Conservation (phyloP, 2,888 invertebrate genomes). For the Oeneis ivallda region DNA sequence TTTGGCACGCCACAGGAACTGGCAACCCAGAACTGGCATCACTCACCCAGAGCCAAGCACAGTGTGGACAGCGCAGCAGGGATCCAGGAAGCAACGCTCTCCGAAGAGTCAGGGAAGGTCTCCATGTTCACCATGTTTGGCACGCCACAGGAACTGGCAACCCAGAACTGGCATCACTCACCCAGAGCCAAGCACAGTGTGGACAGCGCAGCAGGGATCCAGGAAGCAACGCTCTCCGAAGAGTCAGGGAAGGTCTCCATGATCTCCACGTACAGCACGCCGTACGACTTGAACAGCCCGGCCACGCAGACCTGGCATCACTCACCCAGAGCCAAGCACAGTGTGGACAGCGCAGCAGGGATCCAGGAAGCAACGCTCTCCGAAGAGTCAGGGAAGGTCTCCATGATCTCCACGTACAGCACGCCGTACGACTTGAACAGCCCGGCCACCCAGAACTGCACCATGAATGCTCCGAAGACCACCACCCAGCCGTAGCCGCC, state of each 20-base stretch:
- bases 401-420: constrained; percentile 90
- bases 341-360: constrained; percentile 88
- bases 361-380: constrained; percentile 90
- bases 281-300: constrained; percentile 90
- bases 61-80: constrained; percentile 89
- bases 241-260: constrained; percentile 89
- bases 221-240: constrained; percentile 88
- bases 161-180: constrained; percentile 77
- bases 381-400: constrained; percentile 88
- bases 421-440: constrained; percentile 91
- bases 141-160: neutral
- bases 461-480: constrained; percentile 89
- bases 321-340: constrained; percentile 87
- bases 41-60: constrained; percentile 87
- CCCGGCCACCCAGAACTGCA: constrained; percentile 91
- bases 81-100: constrained; percentile 86
- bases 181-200: constrained; percentile 85
- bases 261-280: constrained; percentile 86
- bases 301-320: constrained; percentile 88
- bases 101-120: too few species aligned
- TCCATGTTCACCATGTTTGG: too few species aligned
- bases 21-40: neutral
- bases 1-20: neutral
- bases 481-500: constrained; percentile 91
- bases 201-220: constrained; percentile 89